Evolutionary conservation across 2,113 vertebrate species (phyloP).

Genomic region (Tamias sibiricus): DNA sequence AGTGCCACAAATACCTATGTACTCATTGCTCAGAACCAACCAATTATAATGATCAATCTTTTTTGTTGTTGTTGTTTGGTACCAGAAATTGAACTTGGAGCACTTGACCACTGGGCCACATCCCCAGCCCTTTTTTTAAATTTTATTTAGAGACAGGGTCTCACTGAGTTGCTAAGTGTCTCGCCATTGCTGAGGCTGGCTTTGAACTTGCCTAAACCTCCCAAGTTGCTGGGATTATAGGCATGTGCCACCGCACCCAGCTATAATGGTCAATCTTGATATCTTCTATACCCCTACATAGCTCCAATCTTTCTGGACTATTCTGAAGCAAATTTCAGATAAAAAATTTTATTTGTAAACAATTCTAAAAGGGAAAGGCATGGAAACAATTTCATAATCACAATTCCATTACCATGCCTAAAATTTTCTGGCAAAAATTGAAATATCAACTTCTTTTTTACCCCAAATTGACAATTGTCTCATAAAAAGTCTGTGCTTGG

Average conservation of each 20-base stretch:
- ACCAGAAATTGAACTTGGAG: too few species aligned
- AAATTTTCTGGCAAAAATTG: slow-evolving; percentile 25
- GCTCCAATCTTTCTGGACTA: slow-evolving; percentile 9
- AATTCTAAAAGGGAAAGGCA: slow-evolving; percentile 1
- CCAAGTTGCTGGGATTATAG: too few species aligned
- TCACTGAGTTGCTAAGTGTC: too few species aligned
- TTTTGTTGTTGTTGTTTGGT: too few species aligned
- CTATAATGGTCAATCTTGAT: neutral
- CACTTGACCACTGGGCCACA: too few species aligned
- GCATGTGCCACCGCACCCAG: too few species aligned
- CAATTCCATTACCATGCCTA: neutral
- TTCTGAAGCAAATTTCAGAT: neutral
- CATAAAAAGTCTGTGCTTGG: neutral
- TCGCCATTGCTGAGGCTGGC: too few species aligned
- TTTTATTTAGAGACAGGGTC: too few species aligned
- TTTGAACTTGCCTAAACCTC: too few species aligned
- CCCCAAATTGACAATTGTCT: neutral
- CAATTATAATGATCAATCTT: too few species aligned
- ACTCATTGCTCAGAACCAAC: neutral
- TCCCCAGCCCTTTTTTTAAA: too few species aligned
- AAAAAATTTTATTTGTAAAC: slow-evolving; percentile 35
- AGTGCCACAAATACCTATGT: neutral
- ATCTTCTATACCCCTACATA: neutral
- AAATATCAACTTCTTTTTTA: neutral
- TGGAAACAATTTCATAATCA: neutral